Percentiles rank a stretch among this genome's conserved stretches.
Conservation (phyloP, 92 coral and sea anemone species). For the Palythoa grandis region DNA sequence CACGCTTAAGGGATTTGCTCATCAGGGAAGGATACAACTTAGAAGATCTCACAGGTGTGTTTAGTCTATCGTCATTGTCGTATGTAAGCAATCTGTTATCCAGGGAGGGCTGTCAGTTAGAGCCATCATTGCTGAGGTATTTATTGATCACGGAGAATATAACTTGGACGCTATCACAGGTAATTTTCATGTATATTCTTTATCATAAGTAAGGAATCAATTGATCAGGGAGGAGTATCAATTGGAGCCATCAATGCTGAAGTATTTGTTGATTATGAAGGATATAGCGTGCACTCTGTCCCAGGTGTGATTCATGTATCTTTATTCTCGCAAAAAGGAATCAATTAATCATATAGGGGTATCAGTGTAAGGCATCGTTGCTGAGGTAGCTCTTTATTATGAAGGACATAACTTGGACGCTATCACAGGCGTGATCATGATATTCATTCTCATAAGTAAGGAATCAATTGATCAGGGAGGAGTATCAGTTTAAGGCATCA, state of each 20-base stretch:
- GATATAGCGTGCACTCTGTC: slow-evolving; percentile 79
- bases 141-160: slow-evolving; percentile 45
- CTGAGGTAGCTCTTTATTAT: too few relatives aligned
- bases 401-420: slow-evolving; percentile 75
- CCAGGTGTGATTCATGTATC: slow-evolving; percentile 52
- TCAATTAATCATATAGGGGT: not conserved
- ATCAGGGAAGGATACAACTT: slow-evolving; percentile 86
- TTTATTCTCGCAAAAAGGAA: not conserved
- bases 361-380: slow-evolving; percentile 39
- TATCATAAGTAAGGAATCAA: not conserved
- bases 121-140: slow-evolving; percentile 73
- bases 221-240: not conserved
- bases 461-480: not conserved
- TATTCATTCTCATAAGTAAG: not conserved
- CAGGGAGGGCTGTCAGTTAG: not conserved
- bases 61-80: not conserved
- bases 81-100: not conserved
- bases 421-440: slow-evolving; percentile 62
- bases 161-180: slow-evolving; percentile 10
- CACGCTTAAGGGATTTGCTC: slow-evolving; percentile 84
- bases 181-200: too few relatives aligned
- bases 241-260: too few relatives aligned
- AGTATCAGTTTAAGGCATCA: slow-evolving; percentile 51
- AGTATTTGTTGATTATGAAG: slow-evolving; percentile 46
- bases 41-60: slow-evolving; percentile 77